phyloP scores from a whole-genome alignment of 2,113 vertebrate genomes.

The Sitta europaea region DNA sequence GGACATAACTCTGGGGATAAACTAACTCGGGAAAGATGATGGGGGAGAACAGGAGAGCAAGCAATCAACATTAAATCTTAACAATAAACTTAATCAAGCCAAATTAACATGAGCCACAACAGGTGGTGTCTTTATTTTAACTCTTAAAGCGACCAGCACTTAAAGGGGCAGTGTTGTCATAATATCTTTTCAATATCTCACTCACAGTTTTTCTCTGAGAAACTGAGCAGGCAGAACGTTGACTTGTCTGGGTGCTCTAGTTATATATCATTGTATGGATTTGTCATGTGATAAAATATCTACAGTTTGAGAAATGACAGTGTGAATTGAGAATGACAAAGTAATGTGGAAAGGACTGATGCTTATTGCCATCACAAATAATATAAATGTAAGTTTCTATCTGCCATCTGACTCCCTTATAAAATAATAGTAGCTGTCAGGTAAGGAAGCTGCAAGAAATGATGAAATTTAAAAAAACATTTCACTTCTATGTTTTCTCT shows the following conservation, averaged over 20 bases:
- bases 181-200: neutral
- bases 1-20: no score
- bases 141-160: neutral
- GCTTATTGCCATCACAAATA: constrained; percentile 6
- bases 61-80: no score
- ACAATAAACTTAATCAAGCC: no score
- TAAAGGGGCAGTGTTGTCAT: neutral
- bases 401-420: neutral
- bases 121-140: neutral
- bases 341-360: constrained; percentile 15
- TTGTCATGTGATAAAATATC: neutral
- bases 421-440: constrained; percentile 40
- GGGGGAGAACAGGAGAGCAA: no score
- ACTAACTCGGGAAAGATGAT: no score
- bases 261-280: neutral
- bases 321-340: constrained; percentile 29
- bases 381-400: constrained; percentile 21
- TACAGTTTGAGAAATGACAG: neutral
- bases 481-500: neutral
- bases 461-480: neutral
- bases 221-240: neutral
- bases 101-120: no score
- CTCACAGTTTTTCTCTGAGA: neutral
- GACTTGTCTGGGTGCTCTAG: neutral
- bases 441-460: neutral